phyloP scores from a whole-genome alignment of 1,140 invertebrate species.

The Gryon sp. region DNA sequence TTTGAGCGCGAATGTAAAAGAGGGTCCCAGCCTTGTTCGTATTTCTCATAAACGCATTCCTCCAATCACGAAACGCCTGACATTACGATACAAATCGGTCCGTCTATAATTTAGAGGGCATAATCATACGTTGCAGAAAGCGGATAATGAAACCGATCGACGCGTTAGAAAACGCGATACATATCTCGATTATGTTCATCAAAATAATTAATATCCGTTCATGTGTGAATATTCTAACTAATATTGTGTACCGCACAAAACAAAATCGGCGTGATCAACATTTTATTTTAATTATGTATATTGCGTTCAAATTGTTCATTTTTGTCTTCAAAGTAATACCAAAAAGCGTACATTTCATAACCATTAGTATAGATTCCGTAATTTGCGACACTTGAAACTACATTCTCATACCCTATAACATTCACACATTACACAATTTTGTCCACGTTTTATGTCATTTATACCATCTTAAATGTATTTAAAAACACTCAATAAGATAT shows the following conservation, averaged over 20 bases:
- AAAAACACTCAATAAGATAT: too few relatives aligned
- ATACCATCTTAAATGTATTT: too few relatives aligned
- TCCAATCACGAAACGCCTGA: conserved; percentile 50
- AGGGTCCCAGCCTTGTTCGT: conserved; percentile 48
- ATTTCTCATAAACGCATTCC: conserved; percentile 56
- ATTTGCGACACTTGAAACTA: too few relatives aligned
- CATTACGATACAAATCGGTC: conserved; percentile 55
- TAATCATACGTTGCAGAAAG: conserved; percentile 58
- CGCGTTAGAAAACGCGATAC: conserved; percentile 53
- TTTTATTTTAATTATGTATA: too few relatives aligned
- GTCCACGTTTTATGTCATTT: too few relatives aligned
- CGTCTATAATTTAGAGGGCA: conserved; percentile 57
- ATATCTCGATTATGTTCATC: conserved; percentile 47
- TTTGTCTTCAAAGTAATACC: too few relatives aligned
- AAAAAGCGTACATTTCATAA: too few relatives aligned
- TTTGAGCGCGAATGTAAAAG: conserved; percentile 39
- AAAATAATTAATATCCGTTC: conserved; percentile 48
- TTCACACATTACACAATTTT: too few relatives aligned
- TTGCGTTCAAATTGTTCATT: too few relatives aligned
- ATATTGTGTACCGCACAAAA: conserved; percentile 5
- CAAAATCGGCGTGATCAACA: conserved; percentile 36
- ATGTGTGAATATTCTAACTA: conserved; percentile 39
- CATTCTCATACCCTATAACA: too few relatives aligned
- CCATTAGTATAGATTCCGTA: too few relatives aligned
- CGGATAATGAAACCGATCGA: conserved; percentile 54